These are phyloP conservation scores for Paralinhomoeus sp. DNA, from an alignment of 2,888 invertebrate genomes.

Conservation along the genomic window DNA sequence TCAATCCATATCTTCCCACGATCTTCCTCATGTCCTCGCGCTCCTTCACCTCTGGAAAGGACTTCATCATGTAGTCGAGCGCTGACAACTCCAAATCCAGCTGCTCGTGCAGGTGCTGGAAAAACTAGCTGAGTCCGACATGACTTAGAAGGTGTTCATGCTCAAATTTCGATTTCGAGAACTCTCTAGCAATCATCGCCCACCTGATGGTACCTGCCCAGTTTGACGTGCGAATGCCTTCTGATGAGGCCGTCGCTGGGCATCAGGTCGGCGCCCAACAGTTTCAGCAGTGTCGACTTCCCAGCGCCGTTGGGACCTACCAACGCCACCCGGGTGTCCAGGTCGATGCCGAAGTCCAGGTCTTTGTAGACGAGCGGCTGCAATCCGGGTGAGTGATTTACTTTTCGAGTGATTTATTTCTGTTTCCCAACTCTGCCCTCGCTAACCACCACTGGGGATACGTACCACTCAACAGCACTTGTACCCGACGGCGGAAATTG, in stretches of 20 bases:
- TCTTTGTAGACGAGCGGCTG: conserved; percentile 78
- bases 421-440: too few species aligned
- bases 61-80: conserved; percentile 89
- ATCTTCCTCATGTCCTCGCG: conserved; percentile 97
- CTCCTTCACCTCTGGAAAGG: conserved; percentile 87
- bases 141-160: neutral
- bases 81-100: conserved; percentile 81
- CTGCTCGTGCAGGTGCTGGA: conserved; percentile 68
- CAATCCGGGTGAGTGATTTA: conserved; percentile 11
- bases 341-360: conserved; percentile 91
- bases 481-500: too few species aligned
- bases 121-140: conserved; percentile 1
- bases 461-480: too few species aligned
- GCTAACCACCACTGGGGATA: too few species aligned
- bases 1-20: conserved; percentile 86
- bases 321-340: conserved; percentile 76
- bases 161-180: too few species aligned
- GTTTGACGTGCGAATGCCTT: conserved; percentile 85
- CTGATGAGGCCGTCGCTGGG: conserved; percentile 90
- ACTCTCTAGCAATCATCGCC: neutral
- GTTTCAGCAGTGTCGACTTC: conserved; percentile 83
- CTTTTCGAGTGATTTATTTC: too few species aligned
- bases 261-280: conserved; percentile 78
- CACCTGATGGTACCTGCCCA: conserved; percentile 84
- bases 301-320: conserved; percentile 96